Conservation (phyloP, 2,888 invertebrate genomes). For the Eledona agricola region DNA sequence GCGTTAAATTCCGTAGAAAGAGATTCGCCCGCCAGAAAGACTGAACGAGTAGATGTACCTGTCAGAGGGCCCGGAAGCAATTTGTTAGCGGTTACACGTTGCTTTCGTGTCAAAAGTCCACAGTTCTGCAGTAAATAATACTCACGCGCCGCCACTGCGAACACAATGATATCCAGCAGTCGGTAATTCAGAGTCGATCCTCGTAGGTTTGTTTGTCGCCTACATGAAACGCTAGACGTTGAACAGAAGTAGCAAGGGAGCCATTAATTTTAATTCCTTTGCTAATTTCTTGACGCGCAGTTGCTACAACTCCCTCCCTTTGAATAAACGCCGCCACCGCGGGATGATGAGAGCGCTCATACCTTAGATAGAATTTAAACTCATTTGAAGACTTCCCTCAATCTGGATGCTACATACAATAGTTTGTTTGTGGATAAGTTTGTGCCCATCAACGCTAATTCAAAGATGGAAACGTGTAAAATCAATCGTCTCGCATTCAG, state of each 20-base stretch:
- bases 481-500: too few species aligned
- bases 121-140: constrained; percentile 22
- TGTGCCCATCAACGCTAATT: too few species aligned
- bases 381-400: constrained; percentile 31
- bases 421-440: too few species aligned
- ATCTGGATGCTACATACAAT: constrained; percentile 22
- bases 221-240: constrained; percentile 36
- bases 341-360: constrained; percentile 31
- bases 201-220: constrained; percentile 37
- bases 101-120: constrained; percentile 21
- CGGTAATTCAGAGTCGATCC: constrained; percentile 26
- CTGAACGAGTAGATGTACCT: constrained; percentile 8
- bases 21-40: constrained; percentile 16
- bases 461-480: too few species aligned
- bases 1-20: constrained; percentile 34
- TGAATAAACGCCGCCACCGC: constrained; percentile 37
- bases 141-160: constrained; percentile 10
- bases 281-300: constrained; percentile 44
- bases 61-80: constrained; percentile 21
- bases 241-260: constrained; percentile 41
- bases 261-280: constrained; percentile 45
- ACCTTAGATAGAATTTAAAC: constrained; percentile 37
- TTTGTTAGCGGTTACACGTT: constrained; percentile 26
- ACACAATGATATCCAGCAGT: constrained; percentile 16
- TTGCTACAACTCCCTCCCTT: constrained; percentile 36